A percentile compares a stretch with the other conserved stretches of the same genome.
These are phyloP conservation scores for Phyto melanocephala DNA, from an alignment of 2,888 invertebrate genomes.

Conservation along the genomic window DNA sequence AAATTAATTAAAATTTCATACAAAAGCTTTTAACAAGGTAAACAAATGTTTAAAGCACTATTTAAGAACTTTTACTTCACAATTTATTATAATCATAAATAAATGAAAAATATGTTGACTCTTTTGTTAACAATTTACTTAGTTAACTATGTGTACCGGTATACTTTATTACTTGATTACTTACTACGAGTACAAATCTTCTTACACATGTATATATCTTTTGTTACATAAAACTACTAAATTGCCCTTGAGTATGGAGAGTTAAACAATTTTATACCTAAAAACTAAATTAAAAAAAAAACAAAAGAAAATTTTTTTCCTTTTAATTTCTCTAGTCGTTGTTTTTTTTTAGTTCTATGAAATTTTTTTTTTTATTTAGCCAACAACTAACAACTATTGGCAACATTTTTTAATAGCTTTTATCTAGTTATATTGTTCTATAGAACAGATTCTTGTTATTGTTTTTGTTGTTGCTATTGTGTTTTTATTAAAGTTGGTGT, in stretches of 20 bases:
- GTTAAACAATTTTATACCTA: neutral
- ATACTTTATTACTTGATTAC: neutral
- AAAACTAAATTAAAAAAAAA: neutral
- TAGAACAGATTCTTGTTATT: constrained; percentile 31
- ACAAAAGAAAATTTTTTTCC: constrained; percentile 42
- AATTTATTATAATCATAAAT: neutral
- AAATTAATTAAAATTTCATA: constrained; percentile 23
- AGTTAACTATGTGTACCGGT: neutral
- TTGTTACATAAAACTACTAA: neutral
- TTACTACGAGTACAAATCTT: neutral
- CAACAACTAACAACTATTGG: constrained; percentile 48
- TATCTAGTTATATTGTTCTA: constrained; percentile 50
- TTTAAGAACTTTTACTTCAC: constrained; percentile 3
- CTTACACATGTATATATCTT: neutral
- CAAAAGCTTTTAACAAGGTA: constrained; percentile 31
- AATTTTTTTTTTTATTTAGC: constrained; percentile 46
- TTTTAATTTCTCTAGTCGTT: too few relatives aligned
- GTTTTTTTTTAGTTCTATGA: neutral
- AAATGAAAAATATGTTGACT: too few relatives aligned
- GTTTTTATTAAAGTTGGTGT: too few relatives aligned
- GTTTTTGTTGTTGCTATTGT: constrained; percentile 12
- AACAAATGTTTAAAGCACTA: constrained; percentile 7
- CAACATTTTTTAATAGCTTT: constrained; percentile 44
- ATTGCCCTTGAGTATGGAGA: constrained; percentile 48
- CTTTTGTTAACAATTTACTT: constrained; percentile 5